Base-by-base conservation (phyloP, 2,113 vertebrate species). In the Chlamydotis undulata region DNA sequence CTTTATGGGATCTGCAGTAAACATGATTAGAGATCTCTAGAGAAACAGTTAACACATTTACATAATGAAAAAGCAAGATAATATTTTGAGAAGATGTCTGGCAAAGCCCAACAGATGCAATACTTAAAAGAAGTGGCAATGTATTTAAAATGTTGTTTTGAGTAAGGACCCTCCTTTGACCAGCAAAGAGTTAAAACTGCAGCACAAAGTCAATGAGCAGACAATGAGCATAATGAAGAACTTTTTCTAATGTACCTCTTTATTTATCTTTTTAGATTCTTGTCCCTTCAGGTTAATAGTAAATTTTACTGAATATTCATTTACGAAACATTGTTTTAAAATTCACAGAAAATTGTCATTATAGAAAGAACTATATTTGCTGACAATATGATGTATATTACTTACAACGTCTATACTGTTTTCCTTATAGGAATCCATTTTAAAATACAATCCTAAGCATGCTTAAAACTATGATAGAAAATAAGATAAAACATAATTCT, bases 181-280 rank as follows among this genome's bases (percentile, higher is more conserved):
- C 25, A 41, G 8, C 17, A 93, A 77, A 31, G 76, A 89, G 60
- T 93, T 95, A 96, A 83, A 47, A 70, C 39, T 91, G 77, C 92
- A 90, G 43, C 43, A 94, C 77, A 56, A 95, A 70, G 53, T 69
- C 47, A 50, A 21, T 84, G 45, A 83, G 7, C 11, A 77, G 90
- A 74, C 19, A 89, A 33, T 21, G 45, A 93, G 29, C 63, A 83
- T 61, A 86, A 94, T 91, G 60, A 69, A 87, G 59, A 90, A n/a
- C 4, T 60, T 7, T 49, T 78, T 61, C 15, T 85, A 74, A 26
- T 76, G 52, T 85, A 92, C 39, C 24, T 53, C 52, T 76, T 93
- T 75, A 50, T 84, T 84, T 91, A 89, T 70, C n/a, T 87, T 97
- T 91, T 90, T 79, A 91, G 87, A 92, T 19, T 90, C 41, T 57